These are phyloP conservation scores for Toxostoma redivivum DNA, from an alignment of 2,113 vertebrate genomes.

Conservation along the genomic window DNA sequence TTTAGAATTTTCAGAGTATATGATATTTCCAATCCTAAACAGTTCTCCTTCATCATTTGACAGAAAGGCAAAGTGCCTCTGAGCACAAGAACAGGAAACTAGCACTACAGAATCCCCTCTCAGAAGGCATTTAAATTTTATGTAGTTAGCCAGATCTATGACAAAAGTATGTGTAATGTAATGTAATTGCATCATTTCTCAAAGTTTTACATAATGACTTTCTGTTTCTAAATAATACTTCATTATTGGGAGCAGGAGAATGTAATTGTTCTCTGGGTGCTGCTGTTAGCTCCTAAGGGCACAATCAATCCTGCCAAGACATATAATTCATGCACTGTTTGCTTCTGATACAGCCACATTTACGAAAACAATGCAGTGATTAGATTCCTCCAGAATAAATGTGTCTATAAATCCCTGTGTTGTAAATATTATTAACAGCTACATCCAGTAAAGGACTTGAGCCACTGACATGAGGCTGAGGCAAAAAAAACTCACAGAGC, in stretches of 20 bases:
- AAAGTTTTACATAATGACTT: conserved; percentile 50
- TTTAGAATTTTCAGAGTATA: not conserved
- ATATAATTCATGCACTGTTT: conserved; percentile 42
- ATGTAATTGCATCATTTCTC: conserved; percentile 46
- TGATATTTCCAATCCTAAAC: not conserved
- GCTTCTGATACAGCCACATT: conserved; percentile 18
- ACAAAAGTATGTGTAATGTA: conserved; percentile 25
- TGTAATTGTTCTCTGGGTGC: conserved; percentile 50
- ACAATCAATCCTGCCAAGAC: not conserved
- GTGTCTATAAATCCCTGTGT: conserved; percentile 5
- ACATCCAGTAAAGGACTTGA: not conserved
- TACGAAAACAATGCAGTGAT: conserved; percentile 18
- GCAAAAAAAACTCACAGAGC: not conserved
- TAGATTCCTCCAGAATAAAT: conserved; percentile 39
- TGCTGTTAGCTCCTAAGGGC: conserved; percentile 47
- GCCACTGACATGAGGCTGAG: not conserved
- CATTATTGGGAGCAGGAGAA: conserved; percentile 9
- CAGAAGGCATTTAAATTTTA: conserved; percentile 19
- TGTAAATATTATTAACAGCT: not conserved
- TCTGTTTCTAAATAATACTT: conserved; percentile 42
- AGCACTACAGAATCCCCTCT: not conserved
- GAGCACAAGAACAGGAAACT: not conserved
- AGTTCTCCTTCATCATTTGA: not conserved
- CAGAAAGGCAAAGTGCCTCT: not conserved
- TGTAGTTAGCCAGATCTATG: not conserved